Conservation (phyloP, 2,797 vertebrate species). For the Margarornis squamiger region DNA sequence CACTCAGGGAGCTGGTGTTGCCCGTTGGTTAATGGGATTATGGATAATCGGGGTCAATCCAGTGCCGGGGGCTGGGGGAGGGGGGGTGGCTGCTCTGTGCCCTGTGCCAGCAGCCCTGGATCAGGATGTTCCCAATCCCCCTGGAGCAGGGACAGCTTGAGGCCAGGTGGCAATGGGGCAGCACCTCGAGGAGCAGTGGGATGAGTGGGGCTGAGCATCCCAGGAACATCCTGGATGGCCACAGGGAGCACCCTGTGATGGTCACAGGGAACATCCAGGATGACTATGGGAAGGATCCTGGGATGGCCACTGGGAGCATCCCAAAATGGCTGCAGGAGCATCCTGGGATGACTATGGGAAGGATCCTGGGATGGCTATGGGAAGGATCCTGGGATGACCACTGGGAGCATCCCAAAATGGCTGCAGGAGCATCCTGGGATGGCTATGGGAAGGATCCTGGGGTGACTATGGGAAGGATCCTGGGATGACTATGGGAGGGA, state of each 20-base stretch:
- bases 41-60: neutral
- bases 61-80: neutral
- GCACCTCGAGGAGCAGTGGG: neutral
- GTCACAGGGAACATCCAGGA: too few species aligned
- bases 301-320: too few species aligned
- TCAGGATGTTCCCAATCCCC: neutral
- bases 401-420: too few species aligned
- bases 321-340: neutral
- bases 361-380: neutral
- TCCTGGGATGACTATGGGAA: neutral
- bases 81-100: neutral
- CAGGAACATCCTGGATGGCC: accelerated
- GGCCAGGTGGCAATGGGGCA: neutral
- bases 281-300: too few species aligned
- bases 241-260: neutral
- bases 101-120: accelerated
- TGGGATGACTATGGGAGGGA: too few species aligned
- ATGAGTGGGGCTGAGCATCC: accelerated
- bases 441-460: too few species aligned
- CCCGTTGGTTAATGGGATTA: neutral
- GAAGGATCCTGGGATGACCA: neutral
- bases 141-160: accelerated
- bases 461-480: too few species aligned
- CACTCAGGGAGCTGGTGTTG: accelerated
- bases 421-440: too few species aligned